Evolutionary conservation across 2,113 vertebrate genomes (phyloP), one percentile per base, ranked within the genome.

Genomic region (cat (Felis catus)): DNA sequence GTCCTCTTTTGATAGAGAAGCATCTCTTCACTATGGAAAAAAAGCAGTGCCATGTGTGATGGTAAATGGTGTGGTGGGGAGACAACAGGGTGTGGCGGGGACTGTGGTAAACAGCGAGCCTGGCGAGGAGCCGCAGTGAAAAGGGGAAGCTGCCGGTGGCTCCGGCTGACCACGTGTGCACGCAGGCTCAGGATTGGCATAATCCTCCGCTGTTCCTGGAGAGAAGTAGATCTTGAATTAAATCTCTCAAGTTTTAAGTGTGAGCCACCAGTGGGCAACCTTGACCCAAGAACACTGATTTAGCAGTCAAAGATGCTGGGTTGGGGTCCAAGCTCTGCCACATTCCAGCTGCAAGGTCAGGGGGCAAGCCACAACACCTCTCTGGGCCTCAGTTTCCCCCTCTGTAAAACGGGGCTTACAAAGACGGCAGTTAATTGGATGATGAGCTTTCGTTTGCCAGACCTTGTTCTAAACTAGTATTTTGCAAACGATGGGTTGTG

Each of bases 101-200:
- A 63, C 61, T 23, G 68, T 8, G 66, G 55, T 27, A 7, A 48
- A 51, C 0, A 25, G 29, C 1, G 11, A n/a, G 29, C 31, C 25
- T 48, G 33, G 48, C 51, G n/a, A 19, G 7, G 31, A 16, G 31
- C 12, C 8, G 27, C 80, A 8, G 61, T 55, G 87, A 4, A 23
- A 0, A 68, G 58, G 3, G 45, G 45, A 45, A 45, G 19, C 39
- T 15, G 25, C 0, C 1, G 1, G 71, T 0, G 33, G 63, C 63
- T 63, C 53, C 21, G 9, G 76, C 33, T 27, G 58, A 27, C 6
- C 3, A 4, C 0, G 11, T 4, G 33, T 4, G 7, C 4, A 31
- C 3, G 10, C 3, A 25, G 80, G 51, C 3, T 53, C 11, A 0
- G 15, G 11, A 13, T 25, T 4, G 11, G 33, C 79, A n/a, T 7